Evolutionary conservation across 2,888 invertebrate species (phyloP).

Genomic region (Ichneumon xanthorius): DNA sequence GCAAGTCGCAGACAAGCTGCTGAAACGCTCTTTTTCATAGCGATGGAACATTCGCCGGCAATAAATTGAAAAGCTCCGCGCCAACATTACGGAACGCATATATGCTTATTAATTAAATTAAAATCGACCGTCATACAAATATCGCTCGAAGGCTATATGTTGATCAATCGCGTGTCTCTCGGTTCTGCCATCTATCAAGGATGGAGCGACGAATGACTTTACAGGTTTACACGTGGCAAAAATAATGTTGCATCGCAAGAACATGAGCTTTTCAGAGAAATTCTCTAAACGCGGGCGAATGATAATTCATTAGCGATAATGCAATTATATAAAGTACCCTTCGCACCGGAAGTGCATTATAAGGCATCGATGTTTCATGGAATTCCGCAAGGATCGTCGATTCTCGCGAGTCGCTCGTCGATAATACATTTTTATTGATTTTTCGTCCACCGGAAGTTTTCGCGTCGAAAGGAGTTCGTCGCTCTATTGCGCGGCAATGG

Average conservation of each 20-base stretch:
- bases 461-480: neutral
- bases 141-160: too few relatives aligned
- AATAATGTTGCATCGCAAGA: neutral
- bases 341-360: neutral
- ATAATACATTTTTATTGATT: neutral
- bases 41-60: too few relatives aligned
- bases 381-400: neutral
- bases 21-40: too few relatives aligned
- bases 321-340: neutral
- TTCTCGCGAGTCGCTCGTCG: neutral
- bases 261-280: neutral
- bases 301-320: neutral
- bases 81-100: too few relatives aligned
- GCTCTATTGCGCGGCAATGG: neutral
- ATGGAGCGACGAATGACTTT: neutral
- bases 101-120: neutral
- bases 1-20: too few relatives aligned
- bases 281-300: neutral
- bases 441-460: constrained; percentile 2
- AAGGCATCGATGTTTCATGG: neutral
- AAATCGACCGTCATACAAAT: neutral
- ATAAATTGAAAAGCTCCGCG: too few relatives aligned
- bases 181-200: neutral
- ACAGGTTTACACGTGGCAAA: neutral
- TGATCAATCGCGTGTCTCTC: neutral